Evolutionary conservation across 2,113 vertebrate species (phyloP), one percentile per base, ranked within the genome.

Genomic region (Toxotes jaculatrix): DNA sequence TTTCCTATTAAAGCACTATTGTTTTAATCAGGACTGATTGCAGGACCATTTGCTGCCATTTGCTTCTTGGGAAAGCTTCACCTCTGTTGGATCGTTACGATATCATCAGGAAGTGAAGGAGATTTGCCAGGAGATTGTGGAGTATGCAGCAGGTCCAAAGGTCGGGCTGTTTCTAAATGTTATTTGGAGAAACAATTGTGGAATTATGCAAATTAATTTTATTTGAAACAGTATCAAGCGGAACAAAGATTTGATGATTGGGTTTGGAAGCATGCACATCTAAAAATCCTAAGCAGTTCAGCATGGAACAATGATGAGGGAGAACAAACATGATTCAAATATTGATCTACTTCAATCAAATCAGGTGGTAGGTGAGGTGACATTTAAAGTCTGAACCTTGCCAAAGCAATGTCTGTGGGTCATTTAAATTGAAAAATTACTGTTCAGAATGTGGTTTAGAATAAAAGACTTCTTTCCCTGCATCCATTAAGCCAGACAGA

Each of bases 11-110:
- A 84, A 87, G 75, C 60, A 59, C 76, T 68, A 74, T 80, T 83
- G 81, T 88, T 80, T 80, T 84, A 93, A 91, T 92, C 89, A 92
- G 38, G 68, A 74, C 87, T 92, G 89, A 92, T 90, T 93, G 77
- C 80, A 83, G 34, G 66, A 85, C 57, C 13, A 32, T 36, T 59
- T 38, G 31, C 73, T 47, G 70, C 42, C 19, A 64, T 27, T 60
- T 84, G n/a, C 27, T 71, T 62, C 55, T 79, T 27, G 1, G 62
- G 43, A 84, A 83, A 64, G 62, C 10, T 31, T 84, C 49, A 36
- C 65, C 45, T 66, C 57, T 13, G 57, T 49, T 32, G 27, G 43
- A 49, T 47, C 49, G 11, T 60, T 62, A 34, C 38, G 4, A 72
- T n/a, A 63, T 72, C 17, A 55, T 31, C 66, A 62, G 56, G 66